phyloP scores from a whole-genome alignment of 1,140 invertebrate genomes.

The Chionoecetes opilio region DNA sequence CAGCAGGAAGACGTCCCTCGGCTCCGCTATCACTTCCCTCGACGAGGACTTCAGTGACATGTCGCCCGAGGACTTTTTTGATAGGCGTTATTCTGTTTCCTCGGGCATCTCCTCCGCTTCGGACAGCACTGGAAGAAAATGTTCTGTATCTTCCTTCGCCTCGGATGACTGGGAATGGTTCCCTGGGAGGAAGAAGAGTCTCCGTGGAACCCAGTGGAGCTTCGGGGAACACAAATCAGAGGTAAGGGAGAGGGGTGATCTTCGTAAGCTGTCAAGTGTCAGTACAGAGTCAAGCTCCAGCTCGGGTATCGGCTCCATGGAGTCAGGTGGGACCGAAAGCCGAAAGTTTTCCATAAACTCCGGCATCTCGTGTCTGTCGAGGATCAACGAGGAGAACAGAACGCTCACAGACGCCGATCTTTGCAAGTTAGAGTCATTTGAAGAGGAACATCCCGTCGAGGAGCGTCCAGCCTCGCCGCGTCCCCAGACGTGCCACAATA shows the following conservation, averaged over 20 bases:
- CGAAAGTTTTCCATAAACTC: slow-evolving; percentile 77
- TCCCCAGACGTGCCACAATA: slow-evolving; percentile 51
- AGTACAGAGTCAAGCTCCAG: slow-evolving; percentile 64
- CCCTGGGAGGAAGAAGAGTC: slow-evolving; percentile 77
- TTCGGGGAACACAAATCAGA: neutral
- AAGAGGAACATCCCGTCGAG: slow-evolving; percentile 20
- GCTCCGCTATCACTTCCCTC: slow-evolving; percentile 57
- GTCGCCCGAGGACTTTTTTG: slow-evolving; percentile 44
- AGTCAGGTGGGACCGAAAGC: slow-evolving; percentile 60
- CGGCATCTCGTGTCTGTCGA: slow-evolving; percentile 76
- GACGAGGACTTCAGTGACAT: slow-evolving; percentile 68
- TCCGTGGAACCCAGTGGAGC: neutral
- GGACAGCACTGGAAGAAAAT: slow-evolving; percentile 76
- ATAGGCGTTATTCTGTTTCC: slow-evolving; percentile 75
- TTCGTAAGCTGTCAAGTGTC: slow-evolving; percentile 70
- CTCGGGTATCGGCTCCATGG: slow-evolving; percentile 76
- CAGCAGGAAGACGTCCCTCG: slow-evolving; percentile 59
- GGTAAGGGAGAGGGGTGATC: slow-evolving; percentile 30
- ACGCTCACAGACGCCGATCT: slow-evolving; percentile 55
- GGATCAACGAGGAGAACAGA: slow-evolving; percentile 77
- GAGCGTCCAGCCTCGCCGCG: neutral
- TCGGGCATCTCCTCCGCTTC: slow-evolving; percentile 80
- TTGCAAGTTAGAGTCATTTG: slow-evolving; percentile 64
- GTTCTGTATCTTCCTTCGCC: slow-evolving; percentile 64
- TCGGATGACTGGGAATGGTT: slow-evolving; percentile 81